Percentiles rank a stretch among this genome's conserved stretches.
phyloP scores from a whole-genome alignment of 92 coral and sea anemone species.

The Porites divaricata region DNA sequence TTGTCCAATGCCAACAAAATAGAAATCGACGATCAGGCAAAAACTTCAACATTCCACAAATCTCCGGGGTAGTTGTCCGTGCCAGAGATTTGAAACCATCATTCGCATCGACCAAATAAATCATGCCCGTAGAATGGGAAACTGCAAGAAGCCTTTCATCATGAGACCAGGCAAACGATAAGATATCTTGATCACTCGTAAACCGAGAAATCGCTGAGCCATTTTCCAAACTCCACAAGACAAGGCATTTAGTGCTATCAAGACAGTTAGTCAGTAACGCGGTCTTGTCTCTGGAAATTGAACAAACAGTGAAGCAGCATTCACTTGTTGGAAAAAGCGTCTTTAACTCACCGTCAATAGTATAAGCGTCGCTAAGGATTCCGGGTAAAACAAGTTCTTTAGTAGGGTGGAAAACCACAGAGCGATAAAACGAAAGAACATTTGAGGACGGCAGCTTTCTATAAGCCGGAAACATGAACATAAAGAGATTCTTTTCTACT shows the following conservation, averaged over 20 bases:
- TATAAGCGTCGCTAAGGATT: slow-evolving; percentile 26
- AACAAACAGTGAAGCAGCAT: slow-evolving; percentile 23
- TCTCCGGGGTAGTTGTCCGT: neutral
- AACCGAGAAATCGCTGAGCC: slow-evolving; percentile 11
- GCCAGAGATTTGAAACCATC: neutral
- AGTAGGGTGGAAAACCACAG: slow-evolving; percentile 37
- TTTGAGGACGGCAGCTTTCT: neutral
- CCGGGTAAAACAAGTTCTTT: slow-evolving; percentile 31
- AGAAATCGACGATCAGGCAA: neutral
- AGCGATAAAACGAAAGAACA: neutral
- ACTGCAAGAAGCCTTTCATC: slow-evolving; percentile 19
- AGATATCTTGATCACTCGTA: slow-evolving; percentile 6
- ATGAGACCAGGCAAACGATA: slow-evolving; percentile 25
- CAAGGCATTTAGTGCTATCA: neutral
- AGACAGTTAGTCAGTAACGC: slow-evolving; percentile 17
- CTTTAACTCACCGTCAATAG: slow-evolving; percentile 11
- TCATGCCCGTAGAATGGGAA: slow-evolving; percentile 5
- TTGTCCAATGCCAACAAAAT: neutral
- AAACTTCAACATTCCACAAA: slow-evolving; percentile 5
- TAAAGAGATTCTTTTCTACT: neutral
- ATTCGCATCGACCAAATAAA: slow-evolving; percentile 5
- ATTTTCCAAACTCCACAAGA: slow-evolving; percentile 29
- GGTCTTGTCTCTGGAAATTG: slow-evolving; percentile 29
- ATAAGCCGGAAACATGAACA: neutral
- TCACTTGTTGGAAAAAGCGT: slow-evolving; percentile 18